These are phyloP conservation scores for Chionis minor DNA, from an alignment of 2,113 vertebrate genomes.

Conservation along the genomic window DNA sequence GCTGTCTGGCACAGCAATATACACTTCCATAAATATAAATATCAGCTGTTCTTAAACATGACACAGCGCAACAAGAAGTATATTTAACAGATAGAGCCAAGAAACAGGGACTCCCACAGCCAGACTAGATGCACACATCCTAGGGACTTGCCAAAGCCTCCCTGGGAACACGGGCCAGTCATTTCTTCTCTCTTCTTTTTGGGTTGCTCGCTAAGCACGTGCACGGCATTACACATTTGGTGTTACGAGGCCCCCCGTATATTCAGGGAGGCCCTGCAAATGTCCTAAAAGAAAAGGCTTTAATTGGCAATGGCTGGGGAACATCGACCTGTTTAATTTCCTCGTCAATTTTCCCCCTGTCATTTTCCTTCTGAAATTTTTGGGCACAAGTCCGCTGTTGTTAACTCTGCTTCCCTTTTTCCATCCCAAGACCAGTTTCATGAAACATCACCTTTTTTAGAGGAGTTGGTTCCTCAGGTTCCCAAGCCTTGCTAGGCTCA, in stretches of 20 bases:
- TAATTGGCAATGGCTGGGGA: neutral
- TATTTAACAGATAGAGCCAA: neutral
- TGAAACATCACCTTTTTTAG: neutral
- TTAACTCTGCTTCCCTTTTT: neutral
- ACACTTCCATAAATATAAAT: constrained; percentile 51
- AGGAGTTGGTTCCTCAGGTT: neutral
- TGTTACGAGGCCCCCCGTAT: neutral
- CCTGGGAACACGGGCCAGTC: neutral
- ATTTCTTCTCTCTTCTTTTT: neutral
- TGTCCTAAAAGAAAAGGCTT: neutral
- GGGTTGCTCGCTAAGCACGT: neutral
- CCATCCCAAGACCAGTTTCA: neutral
- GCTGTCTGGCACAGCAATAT: constrained; percentile 28
- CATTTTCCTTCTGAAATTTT: neutral
- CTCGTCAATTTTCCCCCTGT: neutral
- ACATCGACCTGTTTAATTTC: neutral
- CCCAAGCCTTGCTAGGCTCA: neutral
- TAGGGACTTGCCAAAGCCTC: neutral
- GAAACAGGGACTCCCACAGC: constrained; percentile 17
- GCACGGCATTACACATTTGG: fast-evolving
- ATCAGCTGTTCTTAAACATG: constrained; percentile 55
- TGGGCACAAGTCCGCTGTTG: neutral
- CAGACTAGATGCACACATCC: constrained; percentile 5
- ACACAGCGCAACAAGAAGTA: neutral
- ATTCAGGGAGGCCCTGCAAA: neutral